Evolutionary conservation across 2,888 invertebrate species (phyloP).

Genomic region (Oxytorus armatus): DNA sequence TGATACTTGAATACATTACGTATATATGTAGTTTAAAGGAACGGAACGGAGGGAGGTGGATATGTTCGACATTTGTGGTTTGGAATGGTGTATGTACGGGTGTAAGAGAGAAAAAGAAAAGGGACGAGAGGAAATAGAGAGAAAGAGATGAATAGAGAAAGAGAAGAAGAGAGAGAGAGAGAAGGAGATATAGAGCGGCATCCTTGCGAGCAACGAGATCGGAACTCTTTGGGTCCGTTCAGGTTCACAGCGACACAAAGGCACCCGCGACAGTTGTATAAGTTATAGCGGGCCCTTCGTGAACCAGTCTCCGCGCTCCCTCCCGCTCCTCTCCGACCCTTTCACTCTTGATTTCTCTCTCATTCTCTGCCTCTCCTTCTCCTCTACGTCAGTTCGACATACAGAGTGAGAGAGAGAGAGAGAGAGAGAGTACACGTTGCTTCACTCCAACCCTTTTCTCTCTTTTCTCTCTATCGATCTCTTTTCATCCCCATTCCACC

Average conservation of each 20-base stretch:
- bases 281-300: conserved; percentile 72
- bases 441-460: conserved; percentile 42
- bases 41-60: background rate
- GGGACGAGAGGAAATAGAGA: background rate
- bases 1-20: conserved; percentile 52
- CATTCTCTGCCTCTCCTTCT: background rate
- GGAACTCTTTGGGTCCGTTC: conserved; percentile 40
- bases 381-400: background rate
- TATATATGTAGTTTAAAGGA: conserved; percentile 28
- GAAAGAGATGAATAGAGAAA: background rate
- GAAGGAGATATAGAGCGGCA: conserved; percentile 34
- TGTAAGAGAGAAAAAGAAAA: conserved; percentile 3
- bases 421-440: conserved; percentile 3
- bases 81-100: conserved; percentile 7
- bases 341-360: background rate
- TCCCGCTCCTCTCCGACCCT: background rate
- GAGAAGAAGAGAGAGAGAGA: conserved; percentile 1
- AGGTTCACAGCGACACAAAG: conserved; percentile 70
- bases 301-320: conserved; percentile 50
- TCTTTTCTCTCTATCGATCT: conserved; percentile 25
- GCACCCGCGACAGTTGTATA: conserved; percentile 74
- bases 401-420: too few species aligned
- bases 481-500: too few species aligned
- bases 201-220: conserved; percentile 39
- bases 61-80: conserved; percentile 34